Conservation (phyloP, 2,888 invertebrate genomes). For the Scaptodrosophila latifasciaeformis region DNA sequence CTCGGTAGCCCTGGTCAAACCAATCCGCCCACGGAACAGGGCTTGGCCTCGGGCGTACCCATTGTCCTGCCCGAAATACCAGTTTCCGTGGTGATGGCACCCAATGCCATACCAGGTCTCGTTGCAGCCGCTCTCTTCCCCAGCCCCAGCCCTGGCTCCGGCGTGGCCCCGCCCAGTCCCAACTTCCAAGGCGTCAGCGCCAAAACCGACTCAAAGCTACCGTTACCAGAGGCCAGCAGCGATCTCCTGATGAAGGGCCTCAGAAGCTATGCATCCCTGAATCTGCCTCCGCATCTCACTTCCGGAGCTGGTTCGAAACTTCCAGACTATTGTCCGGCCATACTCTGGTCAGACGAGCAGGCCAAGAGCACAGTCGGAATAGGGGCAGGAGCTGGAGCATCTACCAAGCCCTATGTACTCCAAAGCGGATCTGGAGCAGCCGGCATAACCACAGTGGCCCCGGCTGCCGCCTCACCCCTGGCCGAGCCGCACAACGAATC, state of each 20-base stretch:
- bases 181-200: constrained; percentile 24
- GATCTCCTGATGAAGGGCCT: too few species aligned
- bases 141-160: constrained; percentile 37
- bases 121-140: constrained; percentile 45
- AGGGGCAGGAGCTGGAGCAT: neutral
- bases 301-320: too few species aligned
- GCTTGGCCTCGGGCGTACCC: constrained; percentile 51
- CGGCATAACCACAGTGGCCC: neutral
- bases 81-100: constrained; percentile 63
- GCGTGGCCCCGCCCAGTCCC: constrained; percentile 26
- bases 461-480: neutral
- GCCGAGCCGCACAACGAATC: constrained; percentile 77
- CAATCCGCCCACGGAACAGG: too few species aligned
- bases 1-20: too few species aligned
- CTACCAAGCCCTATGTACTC: too few species aligned
- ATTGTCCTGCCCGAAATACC: constrained; percentile 68
- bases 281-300: too few species aligned
- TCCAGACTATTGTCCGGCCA: too few species aligned
- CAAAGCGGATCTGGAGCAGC: too few species aligned
- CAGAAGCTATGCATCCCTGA: too few species aligned
- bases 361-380: constrained; percentile 19
- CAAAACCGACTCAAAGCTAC: constrained; percentile 6
- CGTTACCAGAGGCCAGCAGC: constrained; percentile 12
- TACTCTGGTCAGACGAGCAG: too few species aligned
- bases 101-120: constrained; percentile 47